Evolutionary conservation across 2,888 invertebrate species (phyloP), one percentile per base, ranked within the genome.

Genomic region (Platycheirus rosarum): DNA sequence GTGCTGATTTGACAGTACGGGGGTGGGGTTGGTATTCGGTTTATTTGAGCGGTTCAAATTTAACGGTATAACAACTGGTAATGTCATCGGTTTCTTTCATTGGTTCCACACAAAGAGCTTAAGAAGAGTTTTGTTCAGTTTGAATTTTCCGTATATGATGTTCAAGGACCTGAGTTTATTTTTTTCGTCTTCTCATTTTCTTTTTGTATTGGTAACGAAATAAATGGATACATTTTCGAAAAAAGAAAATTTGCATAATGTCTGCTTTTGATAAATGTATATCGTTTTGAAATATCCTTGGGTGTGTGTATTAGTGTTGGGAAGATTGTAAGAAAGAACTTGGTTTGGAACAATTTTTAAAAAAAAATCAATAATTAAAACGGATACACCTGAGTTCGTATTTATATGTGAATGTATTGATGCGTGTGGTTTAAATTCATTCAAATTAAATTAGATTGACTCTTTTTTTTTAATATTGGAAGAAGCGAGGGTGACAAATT

Each of bases 211-310:
- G 60, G 20, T 68, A 32, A 40, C 74, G n/a, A 60, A 53, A 79
- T 69, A 70, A 80, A 60, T 70, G 65, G 60, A 75, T 70, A 69
- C 26, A 32, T 65, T 75, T 74, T 69, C 23, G 40, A 75, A 20
- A 5, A n/a, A n/a, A n/a, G n/a, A n/a, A 63, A 69, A 75, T 80
- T 70, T 75, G 70, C 79, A 80, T 80, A 80, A 75, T 75, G 70
- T 46, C 79, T 69, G 65, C 51, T 60, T 65, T 51, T 60, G 46
- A 65, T 60, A 26, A 80, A 80, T 80, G 75, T 80, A 75, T 73
- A 73, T 55, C 20, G 26, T 65, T 44, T 8, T 20, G 11, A 16
- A 14, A 18, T 44, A 13, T 11, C 2, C 13, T 57, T n/a, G n/a
- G n/a, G 14, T 57, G 9, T 29, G 0, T 1, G 2, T n/a, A 23